These are phyloP conservation scores for Pristionchus mayeri DNA, from an alignment of 2,888 invertebrate species.

Conservation along the genomic window DNA sequence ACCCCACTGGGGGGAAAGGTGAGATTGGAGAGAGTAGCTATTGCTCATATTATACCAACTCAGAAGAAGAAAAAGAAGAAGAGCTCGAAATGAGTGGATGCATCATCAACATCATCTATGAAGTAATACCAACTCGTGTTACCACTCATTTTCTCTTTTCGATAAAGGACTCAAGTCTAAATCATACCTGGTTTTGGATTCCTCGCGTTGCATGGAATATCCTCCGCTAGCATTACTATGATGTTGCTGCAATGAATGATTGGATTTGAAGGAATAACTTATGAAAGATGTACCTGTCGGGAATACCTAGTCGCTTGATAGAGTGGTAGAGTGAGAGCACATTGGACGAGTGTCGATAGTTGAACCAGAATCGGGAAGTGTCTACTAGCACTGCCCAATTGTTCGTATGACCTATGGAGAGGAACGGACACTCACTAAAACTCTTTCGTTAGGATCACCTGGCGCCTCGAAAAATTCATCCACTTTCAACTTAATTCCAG, in stretches of 20 bases:
- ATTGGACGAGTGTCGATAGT: constrained; percentile 99
- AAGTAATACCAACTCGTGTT: constrained; percentile 18
- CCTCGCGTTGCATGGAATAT: constrained; percentile 98
- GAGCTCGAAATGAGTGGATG: constrained; percentile 3
- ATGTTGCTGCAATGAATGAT: constrained; percentile 84
- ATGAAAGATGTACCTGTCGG: constrained; percentile 83
- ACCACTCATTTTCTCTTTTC: constrained; percentile 38
- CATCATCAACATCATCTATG: not conserved
- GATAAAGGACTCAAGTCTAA: constrained; percentile 28
- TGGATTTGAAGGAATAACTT: not conserved
- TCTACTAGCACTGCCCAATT: constrained; percentile 99
- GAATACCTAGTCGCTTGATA: constrained; percentile 97
- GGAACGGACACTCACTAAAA: not conserved
- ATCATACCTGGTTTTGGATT: constrained; percentile 88
- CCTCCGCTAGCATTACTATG: constrained; percentile 98
- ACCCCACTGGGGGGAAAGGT: constrained; percentile 40
- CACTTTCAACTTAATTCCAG: constrained; percentile 64
- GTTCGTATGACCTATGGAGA: constrained; percentile 89
- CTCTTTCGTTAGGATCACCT: constrained; percentile 44
- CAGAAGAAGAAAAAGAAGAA: constrained; percentile 42
- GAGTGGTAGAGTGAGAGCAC: constrained; percentile 97
- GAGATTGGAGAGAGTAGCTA: too few relatives aligned
- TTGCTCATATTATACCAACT: not conserved
- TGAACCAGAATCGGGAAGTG: constrained; percentile 98
- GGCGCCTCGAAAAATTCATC: constrained; percentile 68